Evolutionary conservation across 2,113 vertebrate species (phyloP).

Genomic region (Bambusicola thoracicus): DNA sequence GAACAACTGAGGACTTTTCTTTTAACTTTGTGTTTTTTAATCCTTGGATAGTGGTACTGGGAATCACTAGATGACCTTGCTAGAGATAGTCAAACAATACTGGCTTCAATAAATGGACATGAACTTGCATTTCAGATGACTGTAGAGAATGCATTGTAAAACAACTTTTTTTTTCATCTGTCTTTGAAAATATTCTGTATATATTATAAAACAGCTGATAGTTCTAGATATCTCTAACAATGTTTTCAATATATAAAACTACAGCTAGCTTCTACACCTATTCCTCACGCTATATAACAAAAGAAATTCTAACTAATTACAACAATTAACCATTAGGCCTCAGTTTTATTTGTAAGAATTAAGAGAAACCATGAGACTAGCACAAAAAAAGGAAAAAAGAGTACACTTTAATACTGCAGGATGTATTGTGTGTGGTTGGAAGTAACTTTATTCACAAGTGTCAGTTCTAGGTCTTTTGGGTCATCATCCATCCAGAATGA

Average conservation of each 20-base stretch:
- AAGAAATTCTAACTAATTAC: not conserved
- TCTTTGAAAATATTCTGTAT: not conserved
- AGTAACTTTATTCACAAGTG: not conserved
- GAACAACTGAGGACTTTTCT: not conserved
- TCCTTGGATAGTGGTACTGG: not conserved
- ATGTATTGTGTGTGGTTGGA: not conserved
- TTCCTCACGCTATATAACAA: accelerated
- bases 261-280: not conserved
- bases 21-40: not conserved
- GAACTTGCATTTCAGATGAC: not conserved
- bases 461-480: not conserved
- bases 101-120: accelerated
- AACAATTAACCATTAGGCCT: not conserved
- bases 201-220: not conserved
- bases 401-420: not conserved
- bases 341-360: not conserved
- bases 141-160: too few species aligned
- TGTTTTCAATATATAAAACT: not conserved
- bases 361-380: not conserved
- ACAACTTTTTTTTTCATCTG: not conserved
- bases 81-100: not conserved
- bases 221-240: not conserved
- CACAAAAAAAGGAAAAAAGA: not conserved
- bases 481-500: not conserved
- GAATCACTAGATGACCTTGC: not conserved